phyloP scores from a whole-genome alignment of 2,113 vertebrate genomes.

The Tenebrosternarchus preto region DNA sequence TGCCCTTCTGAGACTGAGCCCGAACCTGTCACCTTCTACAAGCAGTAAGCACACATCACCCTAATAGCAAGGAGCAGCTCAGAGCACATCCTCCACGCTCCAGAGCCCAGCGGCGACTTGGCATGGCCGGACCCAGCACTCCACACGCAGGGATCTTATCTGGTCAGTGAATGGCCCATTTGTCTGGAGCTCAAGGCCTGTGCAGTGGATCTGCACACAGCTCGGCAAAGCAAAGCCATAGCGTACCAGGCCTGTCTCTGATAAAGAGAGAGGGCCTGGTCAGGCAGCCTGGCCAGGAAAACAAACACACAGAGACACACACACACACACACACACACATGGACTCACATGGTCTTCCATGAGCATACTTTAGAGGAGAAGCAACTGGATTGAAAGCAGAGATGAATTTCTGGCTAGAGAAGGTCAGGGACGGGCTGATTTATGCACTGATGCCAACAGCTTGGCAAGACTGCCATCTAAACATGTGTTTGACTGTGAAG shows the following conservation, averaged over 20 bases:
- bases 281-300: not conserved
- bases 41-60: no score
- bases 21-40: not conserved
- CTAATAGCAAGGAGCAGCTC: not conserved
- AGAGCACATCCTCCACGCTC: not conserved
- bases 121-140: not conserved
- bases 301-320: not conserved
- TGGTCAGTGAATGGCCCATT: conserved; percentile 41
- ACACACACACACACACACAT: not conserved
- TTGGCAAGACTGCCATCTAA: conserved; percentile 31
- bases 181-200: conserved; percentile 43
- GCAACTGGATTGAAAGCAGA: conserved; percentile 18
- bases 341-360: not conserved
- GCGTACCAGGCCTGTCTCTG: conserved; percentile 34
- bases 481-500: conserved; percentile 7
- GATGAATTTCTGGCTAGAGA: conserved; percentile 9
- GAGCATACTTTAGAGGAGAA: not conserved
- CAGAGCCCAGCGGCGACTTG: not conserved
- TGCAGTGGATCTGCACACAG: conserved; percentile 25
- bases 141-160: conserved; percentile 43
- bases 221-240: conserved; percentile 8
- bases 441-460: not conserved
- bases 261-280: not conserved
- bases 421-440: conserved; percentile 20
- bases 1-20: not conserved